Conservation (phyloP, 2,797 vertebrate species). For the Pseudochirops corinnae region DNA sequence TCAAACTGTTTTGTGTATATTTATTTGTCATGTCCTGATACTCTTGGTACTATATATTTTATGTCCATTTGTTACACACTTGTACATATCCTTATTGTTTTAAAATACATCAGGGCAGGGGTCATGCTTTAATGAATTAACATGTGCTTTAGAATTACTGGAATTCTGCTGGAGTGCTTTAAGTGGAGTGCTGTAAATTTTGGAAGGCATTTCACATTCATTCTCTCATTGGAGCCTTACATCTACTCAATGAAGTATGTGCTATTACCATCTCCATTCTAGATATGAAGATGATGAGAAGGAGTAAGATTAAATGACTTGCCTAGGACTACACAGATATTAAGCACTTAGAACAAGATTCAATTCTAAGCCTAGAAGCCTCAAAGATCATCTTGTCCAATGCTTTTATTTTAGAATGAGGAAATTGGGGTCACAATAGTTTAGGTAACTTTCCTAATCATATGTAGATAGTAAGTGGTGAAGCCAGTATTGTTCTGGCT, state of each 20-base stretch:
- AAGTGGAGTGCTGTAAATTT: too few species aligned
- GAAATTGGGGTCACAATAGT: not conserved
- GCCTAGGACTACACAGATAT: not conserved
- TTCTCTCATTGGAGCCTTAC: conserved; percentile 23
- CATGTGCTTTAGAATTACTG: not conserved
- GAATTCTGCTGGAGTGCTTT: not conserved
- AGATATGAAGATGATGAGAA: not conserved
- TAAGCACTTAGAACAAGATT: not conserved
- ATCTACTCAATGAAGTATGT: not conserved
- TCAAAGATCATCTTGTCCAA: not conserved
- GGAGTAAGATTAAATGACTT: not conserved
- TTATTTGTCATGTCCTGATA: not conserved
- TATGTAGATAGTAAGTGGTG: not conserved
- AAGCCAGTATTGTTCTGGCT: not conserved
- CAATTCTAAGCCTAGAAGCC: not conserved
- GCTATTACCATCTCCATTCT: not conserved
- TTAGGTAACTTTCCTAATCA: not conserved
- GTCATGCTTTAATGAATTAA: not conserved
- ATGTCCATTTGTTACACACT: too few species aligned
- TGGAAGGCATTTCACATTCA: not conserved
- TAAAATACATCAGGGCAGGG: not conserved
- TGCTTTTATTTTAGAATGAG: conserved; percentile 44
- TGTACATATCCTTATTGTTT: not conserved
- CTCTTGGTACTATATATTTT: not conserved
- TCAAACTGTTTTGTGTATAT: not conserved